Percentiles rank a stretch among this genome's conserved stretches.
These are phyloP conservation scores for Tetraodon nigroviridis DNA, from an alignment of 2,113 vertebrate species.

Conservation along the genomic window DNA sequence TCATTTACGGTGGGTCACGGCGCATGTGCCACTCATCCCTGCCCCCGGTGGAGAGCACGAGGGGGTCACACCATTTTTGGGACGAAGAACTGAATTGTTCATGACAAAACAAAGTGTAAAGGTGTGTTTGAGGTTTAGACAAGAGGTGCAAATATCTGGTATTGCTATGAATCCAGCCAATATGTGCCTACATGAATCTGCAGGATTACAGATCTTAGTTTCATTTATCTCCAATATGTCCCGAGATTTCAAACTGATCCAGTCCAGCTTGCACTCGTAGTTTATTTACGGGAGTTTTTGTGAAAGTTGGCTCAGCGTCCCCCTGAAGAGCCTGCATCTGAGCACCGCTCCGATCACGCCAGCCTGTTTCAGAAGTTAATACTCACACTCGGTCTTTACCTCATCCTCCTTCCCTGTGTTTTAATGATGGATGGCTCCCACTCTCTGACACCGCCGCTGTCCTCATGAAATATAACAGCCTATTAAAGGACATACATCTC, in stretches of 20 bases:
- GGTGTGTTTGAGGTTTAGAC: neutral
- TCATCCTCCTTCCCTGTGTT: constrained; percentile 8
- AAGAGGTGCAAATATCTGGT: neutral
- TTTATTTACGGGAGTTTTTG: too few relatives aligned
- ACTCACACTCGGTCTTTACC: constrained; percentile 3
- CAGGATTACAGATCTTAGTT: neutral
- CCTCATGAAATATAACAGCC: constrained; percentile 71
- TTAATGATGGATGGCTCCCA: constrained; percentile 64
- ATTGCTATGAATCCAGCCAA: neutral
- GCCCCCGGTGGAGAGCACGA: constrained; percentile 14
- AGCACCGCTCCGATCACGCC: neutral
- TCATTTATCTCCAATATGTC: too few relatives aligned
- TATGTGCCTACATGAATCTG: neutral
- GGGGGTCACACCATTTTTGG: constrained; percentile 6
- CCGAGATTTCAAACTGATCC: too few relatives aligned
- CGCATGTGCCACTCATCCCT: constrained; percentile 66
- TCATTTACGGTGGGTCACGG: constrained; percentile 95
- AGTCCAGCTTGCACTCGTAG: too few relatives aligned
- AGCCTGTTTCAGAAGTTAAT: constrained; percentile 21
- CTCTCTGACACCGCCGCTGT: constrained; percentile 57
- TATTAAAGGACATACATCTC: constrained; percentile 71
- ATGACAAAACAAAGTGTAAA: neutral
- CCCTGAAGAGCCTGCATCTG: neutral
- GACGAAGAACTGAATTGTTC: constrained; percentile 9
- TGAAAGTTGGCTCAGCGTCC: neutral